These are phyloP conservation scores for Taxidea taxus DNA, from an alignment of 2,113 vertebrate genomes.

Conservation along the genomic window DNA sequence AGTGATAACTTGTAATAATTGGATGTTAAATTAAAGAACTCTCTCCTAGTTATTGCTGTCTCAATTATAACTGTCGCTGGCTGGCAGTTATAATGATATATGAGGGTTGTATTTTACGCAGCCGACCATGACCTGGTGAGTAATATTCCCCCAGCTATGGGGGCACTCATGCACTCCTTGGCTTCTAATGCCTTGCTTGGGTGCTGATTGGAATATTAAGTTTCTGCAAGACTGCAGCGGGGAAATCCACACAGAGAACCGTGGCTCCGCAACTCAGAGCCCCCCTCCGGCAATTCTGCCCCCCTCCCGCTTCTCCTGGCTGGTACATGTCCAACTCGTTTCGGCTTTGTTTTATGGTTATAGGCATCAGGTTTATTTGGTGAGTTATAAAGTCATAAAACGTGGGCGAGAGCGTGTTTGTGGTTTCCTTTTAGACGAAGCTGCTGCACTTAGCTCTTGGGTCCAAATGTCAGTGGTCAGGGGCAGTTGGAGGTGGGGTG, in stretches of 20 bases:
- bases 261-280: constrained; percentile 75
- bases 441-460: constrained; percentile 78
- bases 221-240: constrained; percentile 80
- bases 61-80: constrained; percentile 99
- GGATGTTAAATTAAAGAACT: constrained; percentile 99
- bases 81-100: constrained; percentile 99
- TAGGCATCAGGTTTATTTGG: constrained; percentile 89
- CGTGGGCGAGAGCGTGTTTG: constrained; percentile 75
- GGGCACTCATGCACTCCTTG: constrained; percentile 90
- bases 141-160: constrained; percentile 93
- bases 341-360: constrained; percentile 89
- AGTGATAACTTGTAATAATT: constrained; percentile 99
- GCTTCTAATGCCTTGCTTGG: constrained; percentile 87
- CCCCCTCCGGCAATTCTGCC: constrained; percentile 81
- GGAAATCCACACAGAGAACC: constrained; percentile 81
- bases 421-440: constrained; percentile 81
- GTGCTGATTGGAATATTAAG: constrained; percentile 94
- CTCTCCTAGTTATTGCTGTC: constrained; percentile 98
- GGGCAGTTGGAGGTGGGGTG: constrained; percentile 28
- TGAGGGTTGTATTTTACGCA: constrained; percentile 98
- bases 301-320: constrained; percentile 68
- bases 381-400: constrained; percentile 87
- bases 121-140: constrained; percentile 96
- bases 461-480: constrained; percentile 66
- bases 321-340: constrained; percentile 85